Evolutionary conservation across 1,140 invertebrate genomes (phyloP).

Genomic region (Heterodera carotae): DNA sequence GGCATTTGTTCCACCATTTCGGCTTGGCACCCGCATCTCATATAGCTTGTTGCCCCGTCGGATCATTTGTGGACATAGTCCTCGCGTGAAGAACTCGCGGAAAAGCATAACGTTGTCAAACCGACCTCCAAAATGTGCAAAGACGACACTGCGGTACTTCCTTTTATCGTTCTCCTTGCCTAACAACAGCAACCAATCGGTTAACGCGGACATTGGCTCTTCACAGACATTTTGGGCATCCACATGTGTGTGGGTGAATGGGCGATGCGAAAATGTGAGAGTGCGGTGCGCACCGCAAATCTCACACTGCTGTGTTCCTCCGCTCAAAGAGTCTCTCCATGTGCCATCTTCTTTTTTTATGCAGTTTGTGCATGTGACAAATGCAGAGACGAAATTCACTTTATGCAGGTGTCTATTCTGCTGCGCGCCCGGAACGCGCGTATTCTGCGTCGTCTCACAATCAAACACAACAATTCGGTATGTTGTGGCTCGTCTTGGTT

Average conservation of each 20-base stretch:
- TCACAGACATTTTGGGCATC: background rate
- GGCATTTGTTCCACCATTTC: background rate
- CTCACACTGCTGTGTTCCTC: background rate
- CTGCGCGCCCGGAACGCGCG: background rate
- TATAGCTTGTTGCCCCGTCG: slow-evolving; percentile 8
- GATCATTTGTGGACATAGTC: background rate
- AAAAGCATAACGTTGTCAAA: slow-evolving; percentile 11
- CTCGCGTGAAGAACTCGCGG: background rate
- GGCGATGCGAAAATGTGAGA: background rate
- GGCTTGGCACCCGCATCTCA: background rate
- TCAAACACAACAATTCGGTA: background rate
- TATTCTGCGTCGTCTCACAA: slow-evolving; percentile 12
- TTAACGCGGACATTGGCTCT: background rate
- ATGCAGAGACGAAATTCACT: slow-evolving; percentile 7
- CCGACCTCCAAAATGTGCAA: slow-evolving; percentile 11
- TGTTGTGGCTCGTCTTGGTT: background rate
- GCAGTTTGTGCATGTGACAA: slow-evolving; percentile 4
- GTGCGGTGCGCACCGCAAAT: background rate
- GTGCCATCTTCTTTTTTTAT: background rate
- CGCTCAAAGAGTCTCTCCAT: background rate
- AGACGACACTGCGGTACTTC: no score
- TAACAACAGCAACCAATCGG: background rate
- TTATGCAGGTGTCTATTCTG: slow-evolving; percentile 3
- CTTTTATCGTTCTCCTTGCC: no score
- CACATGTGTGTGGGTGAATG: background rate